These are phyloP conservation scores for Actinostola sp. DNA, from an alignment of 92 coral and sea anemone genomes.

Conservation along the genomic window DNA sequence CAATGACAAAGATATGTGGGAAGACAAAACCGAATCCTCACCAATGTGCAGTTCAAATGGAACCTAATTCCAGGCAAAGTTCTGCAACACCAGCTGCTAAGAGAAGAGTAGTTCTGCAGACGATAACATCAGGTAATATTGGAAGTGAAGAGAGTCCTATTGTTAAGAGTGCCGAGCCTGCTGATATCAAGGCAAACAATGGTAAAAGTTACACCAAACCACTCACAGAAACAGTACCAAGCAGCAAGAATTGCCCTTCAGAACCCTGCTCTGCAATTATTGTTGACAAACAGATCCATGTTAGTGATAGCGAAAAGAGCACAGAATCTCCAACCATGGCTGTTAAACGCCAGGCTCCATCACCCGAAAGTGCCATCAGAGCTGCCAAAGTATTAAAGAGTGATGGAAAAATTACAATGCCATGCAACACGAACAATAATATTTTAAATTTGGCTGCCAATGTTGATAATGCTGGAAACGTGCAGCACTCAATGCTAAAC, in stretches of 20 bases:
- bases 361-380: conserved; percentile 9
- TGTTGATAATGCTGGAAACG: background rate
- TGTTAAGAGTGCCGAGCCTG: too few relatives aligned
- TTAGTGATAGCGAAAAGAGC: background rate
- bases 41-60: too few relatives aligned
- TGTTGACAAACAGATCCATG: background rate
- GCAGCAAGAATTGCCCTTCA: background rate
- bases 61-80: too few relatives aligned
- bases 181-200: too few relatives aligned
- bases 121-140: too few relatives aligned
- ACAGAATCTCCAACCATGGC: background rate
- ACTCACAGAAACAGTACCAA: too few relatives aligned
- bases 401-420: background rate
- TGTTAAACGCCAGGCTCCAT: conserved; percentile 20
- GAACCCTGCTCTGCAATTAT: background rate
- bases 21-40: too few relatives aligned
- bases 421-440: background rate
- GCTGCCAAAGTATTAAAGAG: conserved; percentile 28
- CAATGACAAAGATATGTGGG: background rate
- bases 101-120: too few relatives aligned
- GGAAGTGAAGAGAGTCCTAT: too few relatives aligned
- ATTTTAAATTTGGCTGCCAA: background rate
- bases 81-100: too few relatives aligned
- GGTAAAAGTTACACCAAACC: too few relatives aligned
- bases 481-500: background rate